These are phyloP conservation scores for Protobothrops flavoviridis DNA, from an alignment of 2,113 vertebrate genomes.

Conservation along the genomic window DNA sequence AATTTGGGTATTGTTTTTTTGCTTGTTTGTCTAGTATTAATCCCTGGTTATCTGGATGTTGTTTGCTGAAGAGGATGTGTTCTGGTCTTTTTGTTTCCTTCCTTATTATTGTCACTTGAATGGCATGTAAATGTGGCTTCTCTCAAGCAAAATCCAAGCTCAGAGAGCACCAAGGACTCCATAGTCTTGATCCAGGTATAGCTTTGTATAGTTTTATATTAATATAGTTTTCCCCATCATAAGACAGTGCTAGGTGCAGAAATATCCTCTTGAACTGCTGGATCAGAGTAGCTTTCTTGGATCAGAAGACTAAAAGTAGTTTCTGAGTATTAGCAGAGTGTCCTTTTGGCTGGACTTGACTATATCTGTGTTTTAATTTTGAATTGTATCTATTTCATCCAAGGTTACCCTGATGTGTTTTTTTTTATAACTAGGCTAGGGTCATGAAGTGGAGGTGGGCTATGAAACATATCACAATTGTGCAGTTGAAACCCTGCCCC, in stretches of 20 bases:
- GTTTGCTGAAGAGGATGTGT: no score
- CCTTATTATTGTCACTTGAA: no score
- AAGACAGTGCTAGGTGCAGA: background rate
- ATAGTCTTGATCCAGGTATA: no score
- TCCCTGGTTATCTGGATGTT: no score
- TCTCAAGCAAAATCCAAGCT: no score
- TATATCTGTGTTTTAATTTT: background rate
- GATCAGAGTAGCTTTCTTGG: background rate
- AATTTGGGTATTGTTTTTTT: no score
- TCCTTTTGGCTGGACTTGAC: background rate
- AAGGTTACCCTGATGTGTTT: background rate
- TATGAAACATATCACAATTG: background rate
- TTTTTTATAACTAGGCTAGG: background rate
- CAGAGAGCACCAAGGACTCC: no score
- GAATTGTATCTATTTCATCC: background rate
- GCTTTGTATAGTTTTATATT: no score
- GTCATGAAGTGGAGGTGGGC: background rate
- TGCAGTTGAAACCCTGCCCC: background rate
- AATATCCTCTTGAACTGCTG: background rate
- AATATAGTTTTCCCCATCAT: background rate
- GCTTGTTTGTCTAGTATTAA: no score
- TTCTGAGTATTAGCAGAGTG: background rate
- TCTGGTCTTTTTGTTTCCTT: no score
- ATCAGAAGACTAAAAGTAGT: background rate
- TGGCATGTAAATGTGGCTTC: no score